Conservation (phyloP, 2,888 invertebrate genomes). For the Heliothis peltigera region DNA sequence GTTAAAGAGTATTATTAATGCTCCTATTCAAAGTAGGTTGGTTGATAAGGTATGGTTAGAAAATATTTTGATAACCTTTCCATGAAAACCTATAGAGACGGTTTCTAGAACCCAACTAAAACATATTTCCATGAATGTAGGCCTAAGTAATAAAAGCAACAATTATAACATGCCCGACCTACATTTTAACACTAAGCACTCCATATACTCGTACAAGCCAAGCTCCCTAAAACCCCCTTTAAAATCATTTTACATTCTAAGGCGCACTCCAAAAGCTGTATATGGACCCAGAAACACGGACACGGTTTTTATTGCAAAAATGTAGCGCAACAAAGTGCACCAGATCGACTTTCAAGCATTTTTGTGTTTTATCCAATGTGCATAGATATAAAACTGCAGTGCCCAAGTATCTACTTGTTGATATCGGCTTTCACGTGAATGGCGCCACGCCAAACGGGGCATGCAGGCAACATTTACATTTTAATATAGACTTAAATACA, state of each 20-base stretch:
- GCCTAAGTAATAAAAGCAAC: too few relatives aligned
- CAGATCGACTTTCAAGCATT: constrained; percentile 28
- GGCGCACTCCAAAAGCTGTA: constrained; percentile 25
- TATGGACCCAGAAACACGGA: constrained; percentile 26
- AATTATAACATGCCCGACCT: too few relatives aligned
- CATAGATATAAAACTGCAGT: constrained; percentile 47
- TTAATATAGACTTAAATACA: constrained; percentile 34
- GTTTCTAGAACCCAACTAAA: too few relatives aligned
- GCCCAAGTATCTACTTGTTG: constrained; percentile 38
- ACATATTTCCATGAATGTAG: too few relatives aligned
- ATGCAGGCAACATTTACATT: constrained; percentile 43
- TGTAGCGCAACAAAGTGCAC: constrained; percentile 26
- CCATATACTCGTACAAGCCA: not conserved
- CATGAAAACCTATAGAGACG: too few relatives aligned
- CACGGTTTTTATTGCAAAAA: constrained; percentile 29
- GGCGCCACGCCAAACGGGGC: constrained; percentile 53
- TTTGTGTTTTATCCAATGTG: constrained; percentile 40
- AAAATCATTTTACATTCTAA: constrained; percentile 15
- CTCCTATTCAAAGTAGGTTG: too few relatives aligned
- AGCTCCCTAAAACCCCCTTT: not conserved
- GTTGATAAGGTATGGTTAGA: too few relatives aligned
- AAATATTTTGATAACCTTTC: too few relatives aligned
- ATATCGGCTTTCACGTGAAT: constrained; percentile 30
- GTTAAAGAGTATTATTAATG: too few relatives aligned
- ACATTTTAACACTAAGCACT: not conserved